Percentiles rank a stretch among this genome's conserved stretches.
Evolutionary conservation across 1,140 invertebrate species (phyloP).

Genomic region (Drosophila melanica): DNA sequence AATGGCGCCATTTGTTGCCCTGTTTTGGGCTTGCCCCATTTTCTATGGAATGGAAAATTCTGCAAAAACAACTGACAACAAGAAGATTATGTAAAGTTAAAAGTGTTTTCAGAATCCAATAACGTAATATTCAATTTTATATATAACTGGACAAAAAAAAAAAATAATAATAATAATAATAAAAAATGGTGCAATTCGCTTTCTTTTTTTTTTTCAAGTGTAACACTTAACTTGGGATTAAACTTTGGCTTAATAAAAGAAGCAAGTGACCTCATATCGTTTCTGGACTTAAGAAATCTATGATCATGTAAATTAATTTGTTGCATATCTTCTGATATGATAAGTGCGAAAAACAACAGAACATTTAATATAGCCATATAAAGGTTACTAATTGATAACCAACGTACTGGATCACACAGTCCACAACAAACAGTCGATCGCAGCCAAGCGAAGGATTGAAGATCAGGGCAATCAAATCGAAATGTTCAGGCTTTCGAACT

Average conservation of each 20-base stretch:
- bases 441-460: conserved; percentile 26
- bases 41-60: conserved; percentile 63
- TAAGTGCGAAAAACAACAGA: conserved; percentile 76
- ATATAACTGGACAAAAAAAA: too few species aligned
- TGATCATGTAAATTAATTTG: conserved; percentile 72
- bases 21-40: conserved; percentile 61
- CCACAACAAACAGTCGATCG: background rate
- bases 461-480: conserved; percentile 9
- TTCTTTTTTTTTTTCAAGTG: too few species aligned
- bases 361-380: conserved; percentile 76
- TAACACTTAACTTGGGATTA: too few species aligned
- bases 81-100: too few species aligned
- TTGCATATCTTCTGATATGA: conserved; percentile 53
- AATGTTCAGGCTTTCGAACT: background rate
- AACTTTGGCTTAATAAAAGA: background rate
- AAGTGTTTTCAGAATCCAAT: too few species aligned
- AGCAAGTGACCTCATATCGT: background rate
- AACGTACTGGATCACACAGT: conserved; percentile 23
- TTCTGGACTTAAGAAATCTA: conserved; percentile 25
- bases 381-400: conserved; percentile 62
- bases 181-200: too few species aligned
- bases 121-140: too few species aligned
- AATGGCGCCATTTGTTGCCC: conserved; percentile 63
- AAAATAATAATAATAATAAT: too few species aligned
- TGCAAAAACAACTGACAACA: conserved; percentile 33